These are phyloP conservation scores for Drosophila persimilis DNA, from an alignment of 1,140 invertebrate species.

Conservation along the genomic window DNA sequence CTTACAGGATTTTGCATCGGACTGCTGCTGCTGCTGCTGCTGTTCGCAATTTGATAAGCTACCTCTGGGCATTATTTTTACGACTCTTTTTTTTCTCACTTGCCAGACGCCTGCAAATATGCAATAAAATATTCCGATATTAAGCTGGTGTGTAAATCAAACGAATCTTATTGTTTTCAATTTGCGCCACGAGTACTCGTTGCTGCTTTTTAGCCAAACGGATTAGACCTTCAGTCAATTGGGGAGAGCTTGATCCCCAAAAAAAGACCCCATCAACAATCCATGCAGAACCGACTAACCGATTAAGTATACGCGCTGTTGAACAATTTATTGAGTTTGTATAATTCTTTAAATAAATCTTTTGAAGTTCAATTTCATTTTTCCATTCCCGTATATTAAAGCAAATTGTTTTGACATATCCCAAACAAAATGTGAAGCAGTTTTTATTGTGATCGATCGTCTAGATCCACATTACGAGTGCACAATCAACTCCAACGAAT, in stretches of 20 bases:
- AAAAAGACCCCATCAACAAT: background rate
- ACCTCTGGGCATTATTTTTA: conserved; percentile 78
- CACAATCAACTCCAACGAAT: conserved; percentile 28
- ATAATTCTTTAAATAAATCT: background rate
- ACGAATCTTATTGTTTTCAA: conserved; percentile 77
- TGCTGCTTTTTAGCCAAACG: conserved; percentile 1
- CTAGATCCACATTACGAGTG: conserved; percentile 12
- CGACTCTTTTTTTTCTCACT: conserved; percentile 54
- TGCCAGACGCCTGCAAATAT: conserved; percentile 61
- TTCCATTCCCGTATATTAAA: background rate
- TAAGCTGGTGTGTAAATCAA: conserved; percentile 78
- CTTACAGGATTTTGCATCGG: conserved; percentile 78
- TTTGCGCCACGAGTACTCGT: conserved; percentile 28
- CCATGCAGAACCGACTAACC: conserved; percentile 1
- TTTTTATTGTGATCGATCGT: conserved; percentile 63
- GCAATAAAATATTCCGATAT: conserved; percentile 75
- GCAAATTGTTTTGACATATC: conserved; percentile 32
- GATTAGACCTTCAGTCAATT: conserved; percentile 13
- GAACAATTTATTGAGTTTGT: conserved; percentile 31
- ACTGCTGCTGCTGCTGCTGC: conserved; percentile 68
- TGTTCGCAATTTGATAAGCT: conserved; percentile 78
- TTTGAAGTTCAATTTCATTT: background rate
- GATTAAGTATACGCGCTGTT: conserved; percentile 43
- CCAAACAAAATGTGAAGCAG: conserved; percentile 70
- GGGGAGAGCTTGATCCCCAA: conserved; percentile 12